A percentile compares a stretch with the other conserved stretches of the same genome.
Evolutionary conservation across 2,797 vertebrate genomes (phyloP).

Genomic region (Meriones psammophilus): DNA sequence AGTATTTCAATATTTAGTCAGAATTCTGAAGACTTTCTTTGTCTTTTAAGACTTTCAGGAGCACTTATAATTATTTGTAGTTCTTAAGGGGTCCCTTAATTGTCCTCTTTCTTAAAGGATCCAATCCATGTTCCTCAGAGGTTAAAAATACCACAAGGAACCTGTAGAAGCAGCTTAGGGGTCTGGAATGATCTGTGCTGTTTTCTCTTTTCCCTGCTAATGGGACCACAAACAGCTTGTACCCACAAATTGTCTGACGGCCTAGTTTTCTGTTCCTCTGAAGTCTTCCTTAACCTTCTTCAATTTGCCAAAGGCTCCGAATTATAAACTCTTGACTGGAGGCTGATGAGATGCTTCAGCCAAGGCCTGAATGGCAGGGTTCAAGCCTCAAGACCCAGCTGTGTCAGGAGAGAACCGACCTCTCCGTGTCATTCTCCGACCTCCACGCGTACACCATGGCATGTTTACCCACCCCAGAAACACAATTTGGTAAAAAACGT

Average conservation of each 20-base stretch:
- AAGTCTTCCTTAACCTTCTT: conserved; percentile 26
- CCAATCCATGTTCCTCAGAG: not conserved
- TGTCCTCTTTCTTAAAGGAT: conserved; percentile 67
- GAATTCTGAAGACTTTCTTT: conserved; percentile 36
- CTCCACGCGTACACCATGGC: not conserved
- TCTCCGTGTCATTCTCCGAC: not conserved
- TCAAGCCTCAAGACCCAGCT: too few relatives aligned
- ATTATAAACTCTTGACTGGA: conserved; percentile 14
- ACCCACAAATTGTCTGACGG: conserved; percentile 57
- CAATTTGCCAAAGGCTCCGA: conserved; percentile 51
- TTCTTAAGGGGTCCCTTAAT: conserved; percentile 54
- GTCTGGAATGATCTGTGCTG: conserved; percentile 3
- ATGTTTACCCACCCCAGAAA: not conserved
- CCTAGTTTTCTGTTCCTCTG: conserved; percentile 2
- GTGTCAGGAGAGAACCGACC: not conserved
- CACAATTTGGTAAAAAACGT: not conserved
- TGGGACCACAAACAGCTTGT: conserved; percentile 25
- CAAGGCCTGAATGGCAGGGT: not conserved
- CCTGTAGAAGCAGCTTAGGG: conserved; percentile 34
- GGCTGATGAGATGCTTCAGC: not conserved
- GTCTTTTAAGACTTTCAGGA: conserved; percentile 49
- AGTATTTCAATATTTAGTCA: conserved; percentile 51
- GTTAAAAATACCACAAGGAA: conserved; percentile 29
- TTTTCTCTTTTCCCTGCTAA: not conserved
- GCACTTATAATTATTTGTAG: not conserved